Percentiles rank a stretch among this genome's conserved stretches.
phyloP scores from a whole-genome alignment of 2,797 vertebrate genomes.

The Sardinella longiceps region DNA sequence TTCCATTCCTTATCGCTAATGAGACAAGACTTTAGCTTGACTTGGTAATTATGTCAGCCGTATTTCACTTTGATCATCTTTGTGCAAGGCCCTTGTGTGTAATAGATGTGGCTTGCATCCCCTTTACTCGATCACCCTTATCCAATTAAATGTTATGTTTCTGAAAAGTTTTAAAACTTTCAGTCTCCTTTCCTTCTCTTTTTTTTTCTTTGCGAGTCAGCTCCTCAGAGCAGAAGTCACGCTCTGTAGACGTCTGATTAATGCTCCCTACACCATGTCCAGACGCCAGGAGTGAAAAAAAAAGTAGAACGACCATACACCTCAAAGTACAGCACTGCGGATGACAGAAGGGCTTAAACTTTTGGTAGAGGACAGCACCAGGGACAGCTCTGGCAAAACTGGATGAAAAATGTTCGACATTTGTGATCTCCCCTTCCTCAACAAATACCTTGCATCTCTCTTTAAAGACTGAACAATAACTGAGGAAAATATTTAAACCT shows the following conservation, averaged over 20 bases:
- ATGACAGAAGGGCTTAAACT: constrained; percentile 33
- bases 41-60: constrained; percentile 59
- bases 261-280: constrained; percentile 60
- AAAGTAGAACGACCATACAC: constrained; percentile 55
- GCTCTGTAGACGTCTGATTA: constrained; percentile 69
- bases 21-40: constrained; percentile 43
- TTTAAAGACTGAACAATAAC: neutral
- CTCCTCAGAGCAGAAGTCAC: constrained; percentile 58
- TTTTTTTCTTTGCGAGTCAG: constrained; percentile 48
- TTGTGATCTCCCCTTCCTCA: neutral
- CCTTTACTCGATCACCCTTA: constrained; percentile 62
- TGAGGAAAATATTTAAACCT: too few relatives aligned
- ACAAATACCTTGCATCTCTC: neutral
- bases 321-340: constrained; percentile 39
- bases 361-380: neutral
- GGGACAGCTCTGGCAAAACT: constrained; percentile 2
- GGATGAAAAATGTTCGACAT: neutral
- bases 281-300: constrained; percentile 38
- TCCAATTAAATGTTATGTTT: constrained; percentile 72
- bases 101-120: constrained; percentile 53
- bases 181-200: constrained; percentile 47
- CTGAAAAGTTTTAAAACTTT: constrained; percentile 61
- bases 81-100: constrained; percentile 60
- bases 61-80: constrained; percentile 51
- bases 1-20: constrained; percentile 44